These are phyloP conservation scores for Fabriciana adippe DNA, from an alignment of 2,888 invertebrate species.

Conservation along the genomic window DNA sequence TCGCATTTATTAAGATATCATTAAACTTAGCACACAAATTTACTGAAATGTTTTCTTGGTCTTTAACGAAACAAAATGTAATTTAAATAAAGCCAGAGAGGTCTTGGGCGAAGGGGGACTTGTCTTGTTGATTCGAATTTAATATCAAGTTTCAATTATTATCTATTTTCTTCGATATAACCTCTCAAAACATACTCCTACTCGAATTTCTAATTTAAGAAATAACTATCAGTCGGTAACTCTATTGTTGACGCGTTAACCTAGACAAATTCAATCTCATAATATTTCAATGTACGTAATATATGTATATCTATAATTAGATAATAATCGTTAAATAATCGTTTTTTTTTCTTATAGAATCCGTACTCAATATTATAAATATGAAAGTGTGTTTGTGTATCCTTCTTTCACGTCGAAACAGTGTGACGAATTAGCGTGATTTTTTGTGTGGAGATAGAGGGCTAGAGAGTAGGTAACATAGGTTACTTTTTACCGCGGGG, in stretches of 20 bases:
- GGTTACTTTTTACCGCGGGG: too few species aligned
- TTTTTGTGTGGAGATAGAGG: too few species aligned
- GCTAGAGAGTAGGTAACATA: too few species aligned
- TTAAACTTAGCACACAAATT: constrained; percentile 71
- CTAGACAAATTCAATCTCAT: too few species aligned
- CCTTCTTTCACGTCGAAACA: too few species aligned
- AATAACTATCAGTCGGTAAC: constrained; percentile 48
- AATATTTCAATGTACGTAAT: too few species aligned
- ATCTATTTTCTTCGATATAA: constrained; percentile 13
- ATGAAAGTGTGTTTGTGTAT: too few species aligned
- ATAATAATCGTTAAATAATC: too few species aligned
- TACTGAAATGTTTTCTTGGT: constrained; percentile 44
- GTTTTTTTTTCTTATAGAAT: too few species aligned
- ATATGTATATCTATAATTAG: too few species aligned
- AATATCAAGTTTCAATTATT: constrained; percentile 32
- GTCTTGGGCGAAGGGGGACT: constrained; percentile 1
- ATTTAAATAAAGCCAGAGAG: constrained; percentile 15
- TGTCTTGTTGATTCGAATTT: constrained; percentile 4
- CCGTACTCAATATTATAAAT: too few species aligned
- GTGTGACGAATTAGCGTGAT: too few species aligned
- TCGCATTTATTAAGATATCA: constrained; percentile 58
- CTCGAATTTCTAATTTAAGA: constrained; percentile 27
- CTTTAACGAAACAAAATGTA: constrained; percentile 32
- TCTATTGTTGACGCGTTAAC: background rate
- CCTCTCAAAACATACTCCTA: constrained; percentile 19